Base-by-base conservation (phyloP, 2,113 vertebrate genomes). In the Istiophorus platypterus region DNA sequence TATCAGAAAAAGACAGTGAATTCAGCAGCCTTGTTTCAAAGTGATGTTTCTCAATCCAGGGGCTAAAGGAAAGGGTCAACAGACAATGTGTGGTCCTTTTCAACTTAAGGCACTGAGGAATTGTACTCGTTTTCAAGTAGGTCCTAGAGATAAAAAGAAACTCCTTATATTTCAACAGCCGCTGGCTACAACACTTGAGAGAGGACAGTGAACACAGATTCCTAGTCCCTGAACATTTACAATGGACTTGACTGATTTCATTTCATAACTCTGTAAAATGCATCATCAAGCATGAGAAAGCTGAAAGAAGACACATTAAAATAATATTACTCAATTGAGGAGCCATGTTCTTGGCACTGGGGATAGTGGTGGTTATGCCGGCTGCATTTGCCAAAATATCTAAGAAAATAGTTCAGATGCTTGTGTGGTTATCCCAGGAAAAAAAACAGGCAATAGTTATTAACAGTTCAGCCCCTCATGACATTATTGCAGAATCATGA, bases 61-160 rank as follows among this genome's bases (percentile, higher is more conserved):
- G 54, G 79, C 42, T 49, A 24, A 62, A 77, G 66, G 45, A 68
- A 80, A 73, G 26, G 47, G 57, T 81, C 61, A 71, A 79, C 68
- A 57, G 26, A 81, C 56, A 79, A 34, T 29, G 64, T 31, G 39
- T 47, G 72, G 77, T 79, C 71, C 47, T 78, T 80, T 24, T 37
- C 8, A 85, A 67, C 58, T 59, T 57, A 87, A 91, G 85, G 86
- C 85, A 91, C 85, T 79, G 67, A 76, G 73, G 71, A 76, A 37
- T 72, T 77, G 80, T 12, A 37, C 62, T 57, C 29, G 22, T 18
- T 69, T 76, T 86, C 31, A 80, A 59, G 39, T 61, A 77, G 73
- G 57, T 85, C 61, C 45, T 62, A 66, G 14, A 73, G 15, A 76
- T 62, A 9, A 27, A 42, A 76, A 58, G 5, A 47, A 17, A 49